Evolutionary conservation across 2,797 vertebrate genomes (phyloP).

Genomic region (Meriones psammophilus): DNA sequence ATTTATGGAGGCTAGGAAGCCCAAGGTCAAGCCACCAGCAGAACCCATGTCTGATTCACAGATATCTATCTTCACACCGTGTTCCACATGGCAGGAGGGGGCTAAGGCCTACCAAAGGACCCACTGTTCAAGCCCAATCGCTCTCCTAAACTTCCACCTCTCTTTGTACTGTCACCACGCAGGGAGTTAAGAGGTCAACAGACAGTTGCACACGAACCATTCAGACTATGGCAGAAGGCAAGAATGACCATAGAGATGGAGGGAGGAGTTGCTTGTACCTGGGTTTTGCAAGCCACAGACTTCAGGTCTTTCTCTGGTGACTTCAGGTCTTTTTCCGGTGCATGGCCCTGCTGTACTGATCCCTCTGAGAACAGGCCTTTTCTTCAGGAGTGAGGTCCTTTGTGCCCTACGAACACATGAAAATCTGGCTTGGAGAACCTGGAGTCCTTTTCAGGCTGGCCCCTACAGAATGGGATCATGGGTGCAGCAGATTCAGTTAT

Average conservation of each 20-base stretch:
- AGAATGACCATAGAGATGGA: not conserved
- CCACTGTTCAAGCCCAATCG: not conserved
- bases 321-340: not conserved
- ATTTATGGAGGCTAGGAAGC: not conserved
- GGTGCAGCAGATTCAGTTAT: not conserved
- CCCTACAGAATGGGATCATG: not conserved
- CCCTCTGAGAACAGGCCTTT: not conserved
- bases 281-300: not conserved
- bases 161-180: not conserved
- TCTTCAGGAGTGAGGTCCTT: not conserved
- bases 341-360: not conserved
- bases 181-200: not conserved
- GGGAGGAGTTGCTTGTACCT: not conserved
- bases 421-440: not conserved
- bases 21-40: not conserved
- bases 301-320: not conserved
- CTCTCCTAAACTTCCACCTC: not conserved
- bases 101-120: not conserved
- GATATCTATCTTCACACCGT: not conserved
- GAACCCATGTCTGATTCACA: not conserved
- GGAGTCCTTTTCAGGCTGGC: not conserved
- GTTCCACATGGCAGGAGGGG: not conserved
- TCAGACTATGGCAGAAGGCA: not conserved
- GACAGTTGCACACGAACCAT: not conserved
- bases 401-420: not conserved